Base-by-base conservation (phyloP, 2,797 vertebrate species). In the Nannoperca australis region DNA sequence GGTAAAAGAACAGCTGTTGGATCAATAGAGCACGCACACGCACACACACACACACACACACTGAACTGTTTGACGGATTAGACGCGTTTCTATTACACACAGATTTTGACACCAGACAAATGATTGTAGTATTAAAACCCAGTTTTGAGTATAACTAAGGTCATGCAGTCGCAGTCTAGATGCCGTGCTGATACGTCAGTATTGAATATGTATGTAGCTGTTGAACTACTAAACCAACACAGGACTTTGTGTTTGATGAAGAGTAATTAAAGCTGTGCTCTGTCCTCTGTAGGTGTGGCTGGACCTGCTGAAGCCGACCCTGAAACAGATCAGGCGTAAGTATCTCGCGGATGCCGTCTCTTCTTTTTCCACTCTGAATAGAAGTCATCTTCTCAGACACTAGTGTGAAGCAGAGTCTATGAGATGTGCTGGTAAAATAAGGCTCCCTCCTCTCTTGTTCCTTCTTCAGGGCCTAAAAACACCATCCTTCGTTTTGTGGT, bases 401-500 rank as follows among this genome's bases (percentile, higher is more conserved):
- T 27, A 27, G 24, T 2, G 24, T n/a, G 24, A 27, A 27, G 24
- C 24, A 27, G 24, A 27, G 24, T 27, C 24, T 27, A 27, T 27
- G 24, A 27, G 24, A 27, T 27, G 24, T 27, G 24, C 24, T 40
- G 38, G 38, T 40, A 4, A 40, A 40, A 40, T 40, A 13, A 40
- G 3, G 36, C 17, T 32, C 45, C 42, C 17, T 54, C 72, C 32
- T 38, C 14, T 77, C 38, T 32, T 62, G 7, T 66, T 81, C 20
- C 63, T 53, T 70, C 70, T 38, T 14, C 86, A 99, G 98, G 98
- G 86, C 97, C 97, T n/a, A 98, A 98, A 90, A 97, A 97, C 20
- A 95, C 96, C 71, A 95, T 98, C 84, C 95, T 99, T 58, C 97
- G 96, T 55, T 99, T 99, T 65, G 97, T 98, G 90, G 98, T 99